phyloP scores from a whole-genome alignment of 2,888 invertebrate species.

The Parnassius apollo region DNA sequence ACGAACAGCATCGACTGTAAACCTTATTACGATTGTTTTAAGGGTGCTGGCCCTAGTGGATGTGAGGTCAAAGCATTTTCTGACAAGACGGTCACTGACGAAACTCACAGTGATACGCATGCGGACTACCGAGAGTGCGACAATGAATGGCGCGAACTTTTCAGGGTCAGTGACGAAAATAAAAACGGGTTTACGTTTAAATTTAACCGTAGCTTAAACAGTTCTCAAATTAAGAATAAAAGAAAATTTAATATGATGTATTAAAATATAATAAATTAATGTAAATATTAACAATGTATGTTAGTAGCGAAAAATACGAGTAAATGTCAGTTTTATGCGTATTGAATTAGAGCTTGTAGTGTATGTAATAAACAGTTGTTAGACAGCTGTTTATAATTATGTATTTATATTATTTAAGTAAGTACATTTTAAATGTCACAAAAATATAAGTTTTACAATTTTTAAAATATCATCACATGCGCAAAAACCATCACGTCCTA shows the following conservation, averaged over 20 bases:
- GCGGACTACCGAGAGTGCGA: slow-evolving; percentile 60
- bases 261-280: slow-evolving; percentile 28
- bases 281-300: slow-evolving; percentile 4
- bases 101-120: slow-evolving; percentile 63
- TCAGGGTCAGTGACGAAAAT: slow-evolving; percentile 45
- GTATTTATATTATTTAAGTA: not conserved
- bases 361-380: slow-evolving; percentile 1
- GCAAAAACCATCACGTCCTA: not conserved
- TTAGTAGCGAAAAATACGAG: not conserved
- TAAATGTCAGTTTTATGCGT: slow-evolving; percentile 5
- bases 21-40: slow-evolving; percentile 73
- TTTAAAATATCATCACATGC: not conserved
- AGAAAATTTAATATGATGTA: slow-evolving; percentile 53
- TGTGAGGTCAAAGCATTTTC: slow-evolving; percentile 30
- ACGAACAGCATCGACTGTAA: slow-evolving; percentile 73
- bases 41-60: slow-evolving; percentile 43
- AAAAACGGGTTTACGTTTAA: slow-evolving; percentile 65
- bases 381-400: not conserved
- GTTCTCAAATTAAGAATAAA: slow-evolving; percentile 65
- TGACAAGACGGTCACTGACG: slow-evolving; percentile 41
- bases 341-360: slow-evolving; percentile 8
- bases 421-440: not conserved
- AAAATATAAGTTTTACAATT: not conserved
- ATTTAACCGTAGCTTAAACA: slow-evolving; percentile 72
- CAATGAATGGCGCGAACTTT: slow-evolving; percentile 50